Base-by-base conservation (phyloP, 2,888 invertebrate genomes). In the Pocota personata region DNA sequence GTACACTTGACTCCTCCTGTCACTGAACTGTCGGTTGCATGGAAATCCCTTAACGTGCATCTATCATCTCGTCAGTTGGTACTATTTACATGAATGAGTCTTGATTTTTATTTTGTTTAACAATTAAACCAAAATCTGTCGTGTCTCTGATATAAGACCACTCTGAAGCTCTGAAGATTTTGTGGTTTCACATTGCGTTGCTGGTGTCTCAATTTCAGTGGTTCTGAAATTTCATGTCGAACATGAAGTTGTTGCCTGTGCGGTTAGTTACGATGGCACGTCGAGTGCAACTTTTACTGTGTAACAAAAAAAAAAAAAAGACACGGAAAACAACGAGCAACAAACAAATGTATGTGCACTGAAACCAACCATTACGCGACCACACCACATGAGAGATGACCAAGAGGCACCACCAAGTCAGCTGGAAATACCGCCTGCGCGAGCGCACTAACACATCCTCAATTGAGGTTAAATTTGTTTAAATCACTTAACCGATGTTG, bases 381-480 rank as follows among this genome's bases (percentile, higher is more conserved):
- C 72, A 16, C 55, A 62, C 60, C 62, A 16, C 64, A 73, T 10
- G 19, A 50, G 24, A 27, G 40, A 32, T 43, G 52, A 52, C 62
- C 62, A 55, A 52, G 43, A 35, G 52, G 32, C 43, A 55, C 5
- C 43, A 55, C 5, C 64, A 46, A 58, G 37, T 76, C 66, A 58
- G 67, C 37, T 76, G 76, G 76, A 76, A 67, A 55, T 4, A 52
- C 52, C 52, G 35, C 40, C 16, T 14, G 30, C 55, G 55, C 30
- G 14, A 7, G 14, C 40, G n/a, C 14, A 30, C 46, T 6, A n/a
- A 62, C 52, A 21, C 58, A 50, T 52, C 58, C 14, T 30, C 21
- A 75, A 55, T 40, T 55, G 64, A 64, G 75, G 52, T 55, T 64
- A 35, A 43, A 75, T 66, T 66, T 66, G 66, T 66, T 66, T 66